These are phyloP conservation scores for Decapterus maruadsi DNA, from an alignment of 2,797 vertebrate species.

Conservation along the genomic window DNA sequence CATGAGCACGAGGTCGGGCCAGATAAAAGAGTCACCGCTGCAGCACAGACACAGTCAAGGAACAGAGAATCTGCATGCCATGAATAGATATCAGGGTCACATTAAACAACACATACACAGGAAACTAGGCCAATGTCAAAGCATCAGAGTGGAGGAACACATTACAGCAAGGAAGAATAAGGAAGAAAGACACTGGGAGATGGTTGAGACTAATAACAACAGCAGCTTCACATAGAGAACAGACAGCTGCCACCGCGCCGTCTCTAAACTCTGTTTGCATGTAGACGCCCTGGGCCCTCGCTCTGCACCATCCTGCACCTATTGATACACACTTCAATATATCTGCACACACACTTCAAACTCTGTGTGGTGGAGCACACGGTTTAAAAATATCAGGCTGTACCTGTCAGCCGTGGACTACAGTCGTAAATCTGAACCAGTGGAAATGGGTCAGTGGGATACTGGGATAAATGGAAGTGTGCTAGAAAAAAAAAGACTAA, in stretches of 20 bases:
- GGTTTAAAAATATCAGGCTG: slow-evolving; percentile 56
- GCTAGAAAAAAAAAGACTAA: slow-evolving; percentile 34
- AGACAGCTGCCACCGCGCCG: slow-evolving; percentile 33
- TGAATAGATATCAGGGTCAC: slow-evolving; percentile 52
- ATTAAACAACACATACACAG: slow-evolving; percentile 41
- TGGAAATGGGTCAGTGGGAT: slow-evolving; percentile 67
- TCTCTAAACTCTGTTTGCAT: slow-evolving; percentile 33
- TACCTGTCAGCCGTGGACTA: slow-evolving; percentile 64
- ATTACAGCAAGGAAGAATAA: slow-evolving; percentile 43
- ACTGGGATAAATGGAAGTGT: slow-evolving; percentile 51
- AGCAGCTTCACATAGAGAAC: slow-evolving; percentile 31
- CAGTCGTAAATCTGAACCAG: slow-evolving; percentile 55
- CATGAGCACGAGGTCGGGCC: slow-evolving; percentile 31
- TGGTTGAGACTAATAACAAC: slow-evolving; percentile 33
- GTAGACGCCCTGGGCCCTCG: slow-evolving; percentile 1
- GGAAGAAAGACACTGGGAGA: slow-evolving; percentile 23
- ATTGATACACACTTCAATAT: slow-evolving; percentile 43
- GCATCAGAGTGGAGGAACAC: slow-evolving; percentile 36
- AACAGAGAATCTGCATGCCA: slow-evolving; percentile 40
- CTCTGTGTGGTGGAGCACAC: slow-evolving; percentile 7
- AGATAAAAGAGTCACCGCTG: slow-evolving; percentile 25
- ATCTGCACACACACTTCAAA: slow-evolving; percentile 24
- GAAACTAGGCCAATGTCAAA: slow-evolving; percentile 76
- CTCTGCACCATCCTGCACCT: slow-evolving; percentile 20
- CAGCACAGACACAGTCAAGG: slow-evolving; percentile 35